Evolutionary conservation across 37 sponge, comb jelly and placozoan species (phyloP).

Genomic region (Ephydatia muelleri): DNA sequence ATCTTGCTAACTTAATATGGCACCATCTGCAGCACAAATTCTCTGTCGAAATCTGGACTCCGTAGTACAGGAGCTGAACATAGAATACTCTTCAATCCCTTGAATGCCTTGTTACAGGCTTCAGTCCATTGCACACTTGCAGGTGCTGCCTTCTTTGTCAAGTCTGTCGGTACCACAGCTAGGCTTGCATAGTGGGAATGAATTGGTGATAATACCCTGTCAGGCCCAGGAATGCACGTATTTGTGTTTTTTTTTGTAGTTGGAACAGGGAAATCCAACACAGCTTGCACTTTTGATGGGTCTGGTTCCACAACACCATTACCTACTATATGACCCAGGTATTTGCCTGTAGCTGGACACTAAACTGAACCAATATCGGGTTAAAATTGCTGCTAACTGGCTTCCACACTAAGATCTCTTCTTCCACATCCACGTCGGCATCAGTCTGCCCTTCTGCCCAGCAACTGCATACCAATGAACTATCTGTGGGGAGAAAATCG

Average conservation of each 20-base stretch:
- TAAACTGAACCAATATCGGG: neutral
- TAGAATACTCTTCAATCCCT: constrained; percentile 11
- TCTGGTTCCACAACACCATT: constrained; percentile 23
- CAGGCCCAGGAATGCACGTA: constrained; percentile 45
- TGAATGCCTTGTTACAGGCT: constrained; percentile 18
- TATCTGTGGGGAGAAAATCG: neutral
- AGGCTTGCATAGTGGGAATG: constrained; percentile 43
- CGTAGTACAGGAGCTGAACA: constrained; percentile 5
- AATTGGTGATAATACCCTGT: constrained; percentile 46
- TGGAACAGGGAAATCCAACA: constrained; percentile 24
- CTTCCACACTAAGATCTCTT: neutral
- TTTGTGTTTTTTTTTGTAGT: constrained; percentile 32
- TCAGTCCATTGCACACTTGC: constrained; percentile 12
- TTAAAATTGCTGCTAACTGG: neutral
- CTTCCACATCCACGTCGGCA: no score
- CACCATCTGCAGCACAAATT: constrained; percentile 35
- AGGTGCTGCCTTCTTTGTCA: constrained; percentile 26
- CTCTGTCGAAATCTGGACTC: no score
- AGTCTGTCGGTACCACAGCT: constrained; percentile 30
- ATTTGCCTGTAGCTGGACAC: neutral
- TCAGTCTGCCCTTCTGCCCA: neutral
- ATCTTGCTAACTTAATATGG: constrained; percentile 38
- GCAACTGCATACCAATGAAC: neutral
- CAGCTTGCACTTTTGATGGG: constrained; percentile 5
- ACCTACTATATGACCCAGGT: constrained; percentile 65